Percentiles rank a stretch among this genome's conserved stretches.
Evolutionary conservation across 2,113 vertebrate genomes (phyloP).

Genomic region (Phaethon lepturus): DNA sequence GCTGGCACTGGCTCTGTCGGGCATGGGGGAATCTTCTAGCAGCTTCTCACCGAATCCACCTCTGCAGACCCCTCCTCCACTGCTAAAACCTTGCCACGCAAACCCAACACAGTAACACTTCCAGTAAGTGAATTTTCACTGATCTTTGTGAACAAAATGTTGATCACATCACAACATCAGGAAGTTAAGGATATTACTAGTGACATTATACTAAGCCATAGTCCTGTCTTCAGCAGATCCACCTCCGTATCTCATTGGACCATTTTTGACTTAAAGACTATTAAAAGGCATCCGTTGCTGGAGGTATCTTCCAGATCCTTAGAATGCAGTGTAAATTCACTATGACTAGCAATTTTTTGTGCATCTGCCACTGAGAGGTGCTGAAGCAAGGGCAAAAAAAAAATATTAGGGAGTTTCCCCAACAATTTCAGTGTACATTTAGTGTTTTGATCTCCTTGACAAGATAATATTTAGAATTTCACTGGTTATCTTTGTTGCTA

Average conservation of each 20-base stretch:
- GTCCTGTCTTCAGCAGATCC: neutral
- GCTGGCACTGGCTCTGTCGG: too few relatives aligned
- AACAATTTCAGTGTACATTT: neutral
- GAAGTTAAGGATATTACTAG: neutral
- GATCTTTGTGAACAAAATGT: neutral
- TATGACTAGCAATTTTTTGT: neutral
- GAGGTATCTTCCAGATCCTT: neutral
- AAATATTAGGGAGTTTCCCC: neutral
- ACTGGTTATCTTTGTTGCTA: slow-evolving; percentile 35
- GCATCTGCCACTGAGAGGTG: neutral
- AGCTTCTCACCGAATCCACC: too few relatives aligned
- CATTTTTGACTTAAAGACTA: neutral
- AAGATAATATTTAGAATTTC: slow-evolving; percentile 21
- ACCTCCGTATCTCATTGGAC: neutral
- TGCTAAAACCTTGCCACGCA: too few relatives aligned
- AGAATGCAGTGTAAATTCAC: neutral
- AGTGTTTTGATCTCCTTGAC: slow-evolving; percentile 9
- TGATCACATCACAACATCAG: neutral
- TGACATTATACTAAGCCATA: neutral
- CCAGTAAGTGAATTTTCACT: neutral
- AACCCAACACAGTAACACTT: neutral
- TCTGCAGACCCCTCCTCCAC: too few relatives aligned
- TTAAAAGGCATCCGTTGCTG: neutral
- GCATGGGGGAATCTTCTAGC: too few relatives aligned
- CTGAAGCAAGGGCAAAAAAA: neutral